Evolutionary conservation across 2,888 invertebrate species (phyloP).

Genomic region (Ornithoptera alexandrae): DNA sequence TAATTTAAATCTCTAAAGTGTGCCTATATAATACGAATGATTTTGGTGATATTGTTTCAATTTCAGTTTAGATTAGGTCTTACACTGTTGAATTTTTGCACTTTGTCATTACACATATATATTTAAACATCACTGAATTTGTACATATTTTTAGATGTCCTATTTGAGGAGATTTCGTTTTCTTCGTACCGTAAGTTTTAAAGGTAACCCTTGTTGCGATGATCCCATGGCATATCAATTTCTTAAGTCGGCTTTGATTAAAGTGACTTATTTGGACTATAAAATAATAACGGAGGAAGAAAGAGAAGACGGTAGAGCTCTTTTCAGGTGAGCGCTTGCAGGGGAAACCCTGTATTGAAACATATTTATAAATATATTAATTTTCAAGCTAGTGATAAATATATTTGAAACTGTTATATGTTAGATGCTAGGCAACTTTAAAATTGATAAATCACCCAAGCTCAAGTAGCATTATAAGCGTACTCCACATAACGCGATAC

Average conservation of each 20-base stretch:
- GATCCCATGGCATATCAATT: constrained; percentile 83
- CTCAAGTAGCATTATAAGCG: too few species aligned
- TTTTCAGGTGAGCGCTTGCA: constrained; percentile 73
- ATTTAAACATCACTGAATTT: not conserved
- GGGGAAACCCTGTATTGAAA: too few species aligned
- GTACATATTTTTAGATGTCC: constrained; percentile 74
- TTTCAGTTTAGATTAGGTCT: too few species aligned
- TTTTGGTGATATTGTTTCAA: too few species aligned
- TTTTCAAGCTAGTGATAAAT: not conserved
- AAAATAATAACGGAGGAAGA: constrained; percentile 82
- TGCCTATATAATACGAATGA: not conserved
- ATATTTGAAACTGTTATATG: too few species aligned
- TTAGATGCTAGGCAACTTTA: too few species aligned
- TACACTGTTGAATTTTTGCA: not conserved
- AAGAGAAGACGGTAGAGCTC: constrained; percentile 72
- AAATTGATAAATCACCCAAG: too few species aligned
- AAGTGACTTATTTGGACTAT: constrained; percentile 87
- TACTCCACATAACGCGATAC: too few species aligned
- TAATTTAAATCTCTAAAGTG: not conserved
- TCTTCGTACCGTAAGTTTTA: constrained; percentile 86
- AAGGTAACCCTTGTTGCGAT: constrained; percentile 89
- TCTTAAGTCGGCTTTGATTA: constrained; percentile 85
- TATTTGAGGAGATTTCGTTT: constrained; percentile 85
- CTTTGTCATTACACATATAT: not conserved
- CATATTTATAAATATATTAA: not conserved